Evolutionary conservation across 30 jellyfish, hydroid and myxozoan species (phyloP).

Genomic region (Sanderia malayensis): DNA sequence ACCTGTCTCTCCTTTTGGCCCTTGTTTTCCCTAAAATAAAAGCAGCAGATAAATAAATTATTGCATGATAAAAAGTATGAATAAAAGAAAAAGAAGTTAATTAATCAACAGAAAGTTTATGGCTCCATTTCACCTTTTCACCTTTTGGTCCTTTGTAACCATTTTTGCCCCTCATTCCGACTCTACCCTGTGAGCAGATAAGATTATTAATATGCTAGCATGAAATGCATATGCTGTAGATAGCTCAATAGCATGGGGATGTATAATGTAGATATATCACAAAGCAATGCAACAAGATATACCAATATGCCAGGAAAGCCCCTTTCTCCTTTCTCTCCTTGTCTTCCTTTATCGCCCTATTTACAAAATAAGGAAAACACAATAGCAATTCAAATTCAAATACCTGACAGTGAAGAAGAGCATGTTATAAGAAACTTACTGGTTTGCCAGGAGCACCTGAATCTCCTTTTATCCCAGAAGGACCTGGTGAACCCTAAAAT

Average conservation of each 20-base stretch:
- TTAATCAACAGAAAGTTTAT: not conserved
- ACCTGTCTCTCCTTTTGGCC: slow-evolving; percentile 34
- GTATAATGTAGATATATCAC: too few relatives aligned
- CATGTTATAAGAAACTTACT: too few relatives aligned
- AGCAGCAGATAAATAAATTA: not conserved
- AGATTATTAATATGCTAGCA: too few relatives aligned
- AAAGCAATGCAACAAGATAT: not conserved
- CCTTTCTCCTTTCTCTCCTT: slow-evolving; percentile 82
- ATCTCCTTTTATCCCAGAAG: slow-evolving; percentile 63
- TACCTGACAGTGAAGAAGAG: too few relatives aligned
- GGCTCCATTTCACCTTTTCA: slow-evolving; percentile 65
- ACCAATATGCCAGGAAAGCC: slow-evolving; percentile 59
- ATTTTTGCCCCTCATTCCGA: slow-evolving; percentile 54
- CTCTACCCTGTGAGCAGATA: slow-evolving; percentile 39
- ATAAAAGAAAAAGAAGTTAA: not conserved
- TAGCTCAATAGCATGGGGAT: too few relatives aligned
- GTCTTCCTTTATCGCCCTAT: slow-evolving; percentile 65
- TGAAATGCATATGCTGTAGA: too few relatives aligned
- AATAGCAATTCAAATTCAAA: too few relatives aligned
- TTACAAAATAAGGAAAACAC: too few relatives aligned
- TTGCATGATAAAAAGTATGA: not conserved
- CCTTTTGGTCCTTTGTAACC: slow-evolving; percentile 72
- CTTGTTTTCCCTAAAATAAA: slow-evolving; percentile 29
- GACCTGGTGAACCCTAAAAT: slow-evolving; percentile 60
- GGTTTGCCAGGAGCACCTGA: slow-evolving; percentile 60